Conservation (phyloP, 2,888 invertebrate species). For the Cremastinae sp. region DNA sequence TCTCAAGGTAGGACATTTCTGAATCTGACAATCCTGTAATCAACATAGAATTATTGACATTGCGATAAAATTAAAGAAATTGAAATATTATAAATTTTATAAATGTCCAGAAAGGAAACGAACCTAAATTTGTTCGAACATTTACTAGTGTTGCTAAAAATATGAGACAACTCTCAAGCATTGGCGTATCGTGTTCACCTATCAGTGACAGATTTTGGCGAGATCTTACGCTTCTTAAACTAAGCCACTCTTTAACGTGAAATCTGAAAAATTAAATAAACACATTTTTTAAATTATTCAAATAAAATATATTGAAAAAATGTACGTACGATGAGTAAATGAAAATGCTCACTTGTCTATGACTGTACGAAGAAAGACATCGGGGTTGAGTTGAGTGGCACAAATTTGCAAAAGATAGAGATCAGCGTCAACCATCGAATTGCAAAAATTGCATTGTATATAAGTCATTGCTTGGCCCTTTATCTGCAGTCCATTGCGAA, state of each 20-base stretch:
- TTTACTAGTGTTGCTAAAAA: constrained; percentile 94
- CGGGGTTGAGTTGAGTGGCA: constrained; percentile 92
- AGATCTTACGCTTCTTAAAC: constrained; percentile 86
- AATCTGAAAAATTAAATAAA: constrained; percentile 83
- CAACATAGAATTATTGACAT: not conserved
- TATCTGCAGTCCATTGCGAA: constrained; percentile 97
- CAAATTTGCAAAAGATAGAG: constrained; percentile 96
- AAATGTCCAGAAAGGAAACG: constrained; percentile 63
- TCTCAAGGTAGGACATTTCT: constrained; percentile 90
- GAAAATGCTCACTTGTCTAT: constrained; percentile 87
- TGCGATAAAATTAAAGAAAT: not conserved
- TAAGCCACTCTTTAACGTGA: constrained; percentile 93
- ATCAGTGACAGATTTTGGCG: constrained; percentile 84
- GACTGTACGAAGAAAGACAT: constrained; percentile 91
- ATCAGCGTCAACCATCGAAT: constrained; percentile 99
- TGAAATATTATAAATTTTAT: not conserved
- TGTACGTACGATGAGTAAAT: not conserved
- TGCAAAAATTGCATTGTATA: constrained; percentile 99
- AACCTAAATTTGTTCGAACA: constrained; percentile 92
- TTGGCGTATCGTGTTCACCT: constrained; percentile 91
- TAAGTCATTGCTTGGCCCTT: constrained; percentile 99
- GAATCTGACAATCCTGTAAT: constrained; percentile 83
- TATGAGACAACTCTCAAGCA: constrained; percentile 96
- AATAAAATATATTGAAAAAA: constrained; percentile 16
- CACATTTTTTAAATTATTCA: not conserved